phyloP scores from a whole-genome alignment of 2,797 vertebrate genomes.

The Sebastes itinus region DNA sequence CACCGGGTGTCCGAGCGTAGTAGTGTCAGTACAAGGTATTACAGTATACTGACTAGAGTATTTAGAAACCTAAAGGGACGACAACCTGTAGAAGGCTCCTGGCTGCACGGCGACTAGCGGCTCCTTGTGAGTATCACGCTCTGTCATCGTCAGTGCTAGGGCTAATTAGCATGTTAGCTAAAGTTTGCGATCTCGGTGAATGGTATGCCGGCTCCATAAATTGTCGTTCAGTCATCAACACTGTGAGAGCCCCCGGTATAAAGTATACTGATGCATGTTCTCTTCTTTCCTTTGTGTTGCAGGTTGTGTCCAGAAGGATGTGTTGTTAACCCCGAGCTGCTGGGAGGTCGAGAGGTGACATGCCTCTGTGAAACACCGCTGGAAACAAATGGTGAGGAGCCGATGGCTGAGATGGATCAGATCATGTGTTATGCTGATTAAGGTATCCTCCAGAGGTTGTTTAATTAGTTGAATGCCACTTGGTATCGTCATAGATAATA shows the following conservation, averaged over 20 bases:
- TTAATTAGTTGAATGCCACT: too few species aligned
- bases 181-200: neutral
- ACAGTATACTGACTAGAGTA: too few species aligned
- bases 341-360: constrained; percentile 73
- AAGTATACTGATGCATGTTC: neutral
- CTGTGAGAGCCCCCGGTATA: neutral
- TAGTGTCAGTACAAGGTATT: neutral
- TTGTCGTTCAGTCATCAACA: neutral
- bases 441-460: too few species aligned
- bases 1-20: neutral
- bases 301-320: constrained; percentile 66
- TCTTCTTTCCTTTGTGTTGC: constrained; percentile 44
- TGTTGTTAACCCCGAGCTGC: constrained; percentile 50
- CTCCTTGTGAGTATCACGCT: neutral
- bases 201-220: neutral
- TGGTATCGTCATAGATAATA: too few species aligned
- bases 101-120: neutral
- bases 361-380: constrained; percentile 74
- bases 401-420: neutral
- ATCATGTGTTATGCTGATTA: neutral
- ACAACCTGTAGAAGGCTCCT: neutral
- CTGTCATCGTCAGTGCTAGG: neutral
- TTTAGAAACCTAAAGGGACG: too few species aligned
- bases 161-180: neutral
- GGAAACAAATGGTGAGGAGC: constrained; percentile 82